Percentiles rank a stretch among this genome's conserved stretches.
Evolutionary conservation across 1,140 invertebrate species (phyloP).

Genomic region (Zaprionus taronus): DNA sequence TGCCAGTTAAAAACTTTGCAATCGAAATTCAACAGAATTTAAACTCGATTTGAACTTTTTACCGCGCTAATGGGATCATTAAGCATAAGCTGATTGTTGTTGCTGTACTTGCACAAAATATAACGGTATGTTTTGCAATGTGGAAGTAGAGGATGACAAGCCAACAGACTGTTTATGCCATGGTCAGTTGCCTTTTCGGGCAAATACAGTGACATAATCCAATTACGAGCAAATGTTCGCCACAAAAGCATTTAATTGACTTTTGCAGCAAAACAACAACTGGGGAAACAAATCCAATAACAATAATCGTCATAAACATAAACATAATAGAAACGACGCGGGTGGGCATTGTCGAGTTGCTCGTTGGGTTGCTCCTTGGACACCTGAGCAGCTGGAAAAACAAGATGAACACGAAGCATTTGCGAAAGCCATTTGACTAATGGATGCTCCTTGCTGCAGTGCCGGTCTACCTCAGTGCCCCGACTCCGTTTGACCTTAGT

Average conservation of each 20-base stretch:
- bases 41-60: not conserved
- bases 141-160: not conserved
- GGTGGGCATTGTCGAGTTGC: not conserved
- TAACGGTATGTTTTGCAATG: not conserved
- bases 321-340: constrained; percentile 62
- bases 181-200: not conserved
- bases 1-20: not conserved
- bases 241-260: constrained; percentile 75
- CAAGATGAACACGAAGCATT: constrained; percentile 54
- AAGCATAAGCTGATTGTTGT: constrained; percentile 17
- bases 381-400: constrained; percentile 49
- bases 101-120: not conserved
- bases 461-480: not conserved
- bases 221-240: constrained; percentile 65
- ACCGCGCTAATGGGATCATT: constrained; percentile 1
- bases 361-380: not conserved
- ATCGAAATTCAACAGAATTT: not conserved
- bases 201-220: constrained; percentile 58
- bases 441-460: constrained; percentile 56
- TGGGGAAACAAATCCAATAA: constrained; percentile 64
- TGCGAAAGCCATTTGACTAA: constrained; percentile 77
- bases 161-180: not conserved
- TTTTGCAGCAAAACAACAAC: constrained; percentile 54
- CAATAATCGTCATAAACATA: constrained; percentile 75
- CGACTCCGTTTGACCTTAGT: not conserved